A percentile compares a stretch with the other conserved stretches of the same genome.
Conservation (phyloP, 2,888 invertebrate species). For the Chloroclysta siterata region DNA sequence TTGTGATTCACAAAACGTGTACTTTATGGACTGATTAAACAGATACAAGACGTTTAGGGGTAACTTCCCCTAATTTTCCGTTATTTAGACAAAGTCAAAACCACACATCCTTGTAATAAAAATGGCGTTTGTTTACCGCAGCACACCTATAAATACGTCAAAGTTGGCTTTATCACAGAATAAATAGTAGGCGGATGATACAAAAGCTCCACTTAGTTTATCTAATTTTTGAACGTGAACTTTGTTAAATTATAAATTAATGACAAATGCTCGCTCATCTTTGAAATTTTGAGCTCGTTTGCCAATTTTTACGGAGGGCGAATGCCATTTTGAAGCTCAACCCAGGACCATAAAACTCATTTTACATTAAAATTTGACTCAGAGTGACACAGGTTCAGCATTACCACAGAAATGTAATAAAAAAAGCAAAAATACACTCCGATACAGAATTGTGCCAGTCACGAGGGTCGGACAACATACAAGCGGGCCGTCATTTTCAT, state of each 20-base stretch:
- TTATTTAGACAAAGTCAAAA: constrained; percentile 35
- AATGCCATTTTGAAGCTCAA: constrained; percentile 3
- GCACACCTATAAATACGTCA: constrained; percentile 36
- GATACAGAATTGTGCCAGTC: constrained; percentile 81
- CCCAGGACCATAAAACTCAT: constrained; percentile 5
- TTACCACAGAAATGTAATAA: constrained; percentile 71
- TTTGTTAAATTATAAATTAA: too few relatives aligned
- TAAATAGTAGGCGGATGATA: background rate
- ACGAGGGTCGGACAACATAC: constrained; percentile 65
- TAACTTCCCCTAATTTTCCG: constrained; percentile 32
- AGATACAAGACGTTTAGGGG: constrained; percentile 18
- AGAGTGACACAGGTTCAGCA: constrained; percentile 34
- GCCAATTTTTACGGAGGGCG: background rate
- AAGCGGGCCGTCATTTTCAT: constrained; percentile 72
- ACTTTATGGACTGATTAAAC: constrained; percentile 24
- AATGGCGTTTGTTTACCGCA: constrained; percentile 30
- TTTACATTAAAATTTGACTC: constrained; percentile 8
- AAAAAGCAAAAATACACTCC: constrained; percentile 78
- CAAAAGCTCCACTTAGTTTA: background rate
- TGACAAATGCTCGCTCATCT: too few relatives aligned
- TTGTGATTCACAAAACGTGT: constrained; percentile 28
- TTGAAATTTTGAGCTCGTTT: background rate
- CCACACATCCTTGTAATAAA: constrained; percentile 38
- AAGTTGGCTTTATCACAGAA: constrained; percentile 40
- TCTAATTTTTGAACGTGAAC: background rate